Conservation (phyloP, 2,113 vertebrate species). For the Ginglymostoma cirratum region DNA sequence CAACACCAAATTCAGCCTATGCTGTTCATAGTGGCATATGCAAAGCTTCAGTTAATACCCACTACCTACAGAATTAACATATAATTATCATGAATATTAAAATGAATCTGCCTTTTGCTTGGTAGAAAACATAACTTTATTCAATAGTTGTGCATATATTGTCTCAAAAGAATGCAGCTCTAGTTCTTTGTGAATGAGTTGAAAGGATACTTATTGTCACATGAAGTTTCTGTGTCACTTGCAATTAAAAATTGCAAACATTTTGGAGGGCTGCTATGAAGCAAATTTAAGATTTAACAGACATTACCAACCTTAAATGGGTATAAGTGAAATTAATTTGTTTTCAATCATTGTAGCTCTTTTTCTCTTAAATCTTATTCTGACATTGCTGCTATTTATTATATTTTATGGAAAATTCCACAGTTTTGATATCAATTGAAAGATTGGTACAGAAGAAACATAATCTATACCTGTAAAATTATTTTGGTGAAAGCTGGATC, state of each 20-base stretch:
- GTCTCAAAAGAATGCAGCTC: neutral
- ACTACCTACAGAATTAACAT: too few species aligned
- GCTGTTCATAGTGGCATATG: too few species aligned
- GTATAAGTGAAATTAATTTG: neutral
- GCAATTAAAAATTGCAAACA: neutral
- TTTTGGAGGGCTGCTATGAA: neutral
- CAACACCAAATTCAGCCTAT: too few species aligned
- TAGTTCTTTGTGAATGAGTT: neutral
- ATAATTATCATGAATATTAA: neutral
- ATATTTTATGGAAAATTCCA: neutral
- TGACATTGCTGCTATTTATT: neutral
- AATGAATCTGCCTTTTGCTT: neutral
- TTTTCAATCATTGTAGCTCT: neutral
- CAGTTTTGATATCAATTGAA: neutral
- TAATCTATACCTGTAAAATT: neutral
- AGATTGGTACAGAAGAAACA: neutral
- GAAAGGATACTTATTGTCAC: neutral
- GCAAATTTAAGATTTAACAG: neutral
- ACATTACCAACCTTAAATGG: neutral
- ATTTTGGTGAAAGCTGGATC: neutral
- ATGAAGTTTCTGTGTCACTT: neutral
- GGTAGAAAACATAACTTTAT: neutral
- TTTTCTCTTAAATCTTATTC: neutral
- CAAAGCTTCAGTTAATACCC: too few species aligned
- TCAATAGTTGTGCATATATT: neutral